Evolutionary conservation across 2,113 vertebrate genomes (phyloP), one percentile per base, ranked within the genome.

Genomic region (Sprattus sprattus): DNA sequence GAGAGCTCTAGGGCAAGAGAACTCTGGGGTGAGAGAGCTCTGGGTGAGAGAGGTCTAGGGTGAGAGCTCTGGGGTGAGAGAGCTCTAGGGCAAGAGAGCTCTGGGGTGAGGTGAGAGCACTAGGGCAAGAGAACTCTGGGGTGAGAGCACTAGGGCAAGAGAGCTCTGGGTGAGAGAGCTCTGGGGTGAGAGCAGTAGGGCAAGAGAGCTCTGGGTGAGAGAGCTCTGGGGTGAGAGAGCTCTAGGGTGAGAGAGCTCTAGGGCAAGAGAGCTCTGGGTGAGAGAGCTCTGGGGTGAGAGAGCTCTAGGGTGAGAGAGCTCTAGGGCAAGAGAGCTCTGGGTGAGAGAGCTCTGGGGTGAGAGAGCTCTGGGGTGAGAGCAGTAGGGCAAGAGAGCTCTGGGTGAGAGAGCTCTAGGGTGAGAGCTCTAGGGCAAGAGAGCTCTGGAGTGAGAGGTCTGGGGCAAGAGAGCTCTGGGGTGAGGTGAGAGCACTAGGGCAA

Each of bases 11-110:
- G 84, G 75, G 47, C 32, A 25, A 85, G 82, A 84, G 81, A 82
- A 81, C 81, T 71, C 39, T 1, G 39, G 39, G 39, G 81, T 86
- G 85, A 85, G 84, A n/a, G n/a, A n/a, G n/a, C n/a, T n/a, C n/a
- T n/a, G n/a, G n/a, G n/a, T n/a, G 84, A 84, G 57, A 89, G 46
- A 82, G 18, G 2, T 2, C 5, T 57, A 20, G 16, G 16, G 52
- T 3, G 20, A 5, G 52, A 57, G 52, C 18, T 2, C 16, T 22
- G 18, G 54, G 5, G 18, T 22, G 54, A n/a, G n/a, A n/a, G n/a
- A 83, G 25, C 75, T 83, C 25, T 82, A 82, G 84, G 75, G 47
- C 32, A 25, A 85, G 82, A 84, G 81, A 82, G 85, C 81, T 71
- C 39, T 1, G 39, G 39, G 39, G 81, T 86, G 85, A 85, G 84